Evolutionary conservation across 2,888 invertebrate genomes (phyloP), one percentile per base, ranked within the genome.

Genomic region (Oscheius sp.): DNA sequence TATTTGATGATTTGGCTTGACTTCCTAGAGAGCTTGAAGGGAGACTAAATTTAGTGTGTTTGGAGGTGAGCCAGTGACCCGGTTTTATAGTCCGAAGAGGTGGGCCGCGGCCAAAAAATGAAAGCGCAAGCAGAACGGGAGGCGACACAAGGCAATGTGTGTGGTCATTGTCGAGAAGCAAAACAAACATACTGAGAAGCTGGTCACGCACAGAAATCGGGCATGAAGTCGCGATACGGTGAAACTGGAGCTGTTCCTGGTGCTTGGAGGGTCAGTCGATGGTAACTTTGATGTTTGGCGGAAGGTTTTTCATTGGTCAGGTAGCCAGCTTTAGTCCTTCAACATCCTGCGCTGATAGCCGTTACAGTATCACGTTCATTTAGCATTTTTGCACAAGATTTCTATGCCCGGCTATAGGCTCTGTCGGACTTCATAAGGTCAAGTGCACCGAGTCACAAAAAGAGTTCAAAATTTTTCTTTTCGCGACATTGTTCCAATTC

Each of bases 141-240:
- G 49, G 63, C 18, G 72, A 55, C 61, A 56, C 72, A 61, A 53
- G 53, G 72, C 72, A 53, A 61, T 72, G 72, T 72, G 72, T 61
- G 72, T 63, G 72, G 72, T 72, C 61, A 63, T 72, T 72, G 72
- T 72, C 72, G 43, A 53, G 55, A 63, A 55, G 41, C 45, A 63
- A 70, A 55, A 72, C 63, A 72, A 72, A 72, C 64, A 72, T 55
- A 63, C 45, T 63, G 72, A 72, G 63, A 63, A 72, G 72, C 64
- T 46, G 46, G 72, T 72, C 72, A 72, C 72, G 72, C 72, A 70
- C 70, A 29, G 66, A 35, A 35, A 66, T 66, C 66, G 52, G 49
- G 52, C 52, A 29, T 29, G 66, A 52, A 49, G 12, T 66, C 21
- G 66, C 66, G 66, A 66, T 66, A 66, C 66, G 49, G 35, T 35